Evolutionary conservation across 2,113 vertebrate genomes (phyloP), one percentile per base, ranked within the genome.

Genomic region (Raphicerus campestris): DNA sequence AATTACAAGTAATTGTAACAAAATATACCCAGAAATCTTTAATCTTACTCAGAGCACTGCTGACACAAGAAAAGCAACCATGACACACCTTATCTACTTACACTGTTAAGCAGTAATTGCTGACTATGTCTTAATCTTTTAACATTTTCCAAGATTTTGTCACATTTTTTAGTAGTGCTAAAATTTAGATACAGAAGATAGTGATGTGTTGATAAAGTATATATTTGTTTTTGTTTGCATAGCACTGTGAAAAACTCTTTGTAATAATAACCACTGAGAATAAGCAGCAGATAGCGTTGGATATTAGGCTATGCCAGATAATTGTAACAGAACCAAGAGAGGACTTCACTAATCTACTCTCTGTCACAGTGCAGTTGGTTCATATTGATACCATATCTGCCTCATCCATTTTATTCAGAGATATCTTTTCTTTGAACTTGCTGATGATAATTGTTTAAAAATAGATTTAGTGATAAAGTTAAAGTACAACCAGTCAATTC

Each of bases 81-180:
- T 58, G 60, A 35, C 15, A 77, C 2, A 22, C 58, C 89, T 96
- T 92, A 4, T 24, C 75, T 97, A 42, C 49, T 93, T 92, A 30
- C 19, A 94, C 47, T 95, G 93, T 88, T 97, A 53, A 56, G 60
- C 75, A 0, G 0, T 35, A 94, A 83, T 47, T 87, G n/a, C 80
- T 93, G 95, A 95, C 85, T 83, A 24, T 30, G 70, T 89, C 45
- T 86, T 77, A 3, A 3, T 4, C 10, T 82, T 56, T 58, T 97
- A 80, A 97, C 55, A 95, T 56, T 61, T 92, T 95, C 81, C n/a
- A 66, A 95, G 14, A 42, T 94, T 89, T 98, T 97, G 77, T 89
- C 20, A 39, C 58, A 95, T 97, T 97, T 97, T 96, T 92, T 87
- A 96, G 49, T 91, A 96, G 16, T 92, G 77, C 61, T 87, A 32